Conservation (phyloP, 1,140 invertebrate species). For the Lineus longissimus region DNA sequence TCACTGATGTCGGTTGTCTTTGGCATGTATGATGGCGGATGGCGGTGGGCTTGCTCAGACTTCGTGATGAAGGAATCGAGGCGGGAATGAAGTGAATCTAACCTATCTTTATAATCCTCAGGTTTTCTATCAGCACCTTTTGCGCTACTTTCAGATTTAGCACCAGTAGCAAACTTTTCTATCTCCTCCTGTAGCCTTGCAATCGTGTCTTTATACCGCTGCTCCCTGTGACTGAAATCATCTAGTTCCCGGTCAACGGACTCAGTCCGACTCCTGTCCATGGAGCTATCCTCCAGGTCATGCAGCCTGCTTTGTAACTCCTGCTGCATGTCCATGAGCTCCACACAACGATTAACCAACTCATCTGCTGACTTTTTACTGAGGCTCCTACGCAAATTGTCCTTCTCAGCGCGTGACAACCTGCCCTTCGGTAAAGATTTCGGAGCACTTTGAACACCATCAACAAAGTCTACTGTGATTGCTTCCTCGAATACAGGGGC, state of each 20-base stretch:
- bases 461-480: neutral
- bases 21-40: too few species aligned
- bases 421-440: neutral
- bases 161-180: neutral
- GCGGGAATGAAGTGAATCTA: neutral
- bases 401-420: neutral
- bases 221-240: neutral
- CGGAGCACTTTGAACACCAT: neutral
- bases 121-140: neutral
- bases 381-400: neutral
- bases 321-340: neutral
- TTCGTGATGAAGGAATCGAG: neutral
- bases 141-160: neutral
- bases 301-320: neutral
- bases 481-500: neutral
- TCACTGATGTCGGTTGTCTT: neutral
- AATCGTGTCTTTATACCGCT: constrained; percentile 5
- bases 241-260: constrained; percentile 1
- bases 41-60: too few species aligned
- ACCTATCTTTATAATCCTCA: neutral
- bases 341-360: neutral
- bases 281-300: neutral
- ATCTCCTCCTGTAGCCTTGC: neutral
- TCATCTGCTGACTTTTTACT: neutral
- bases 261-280: neutral